Evolutionary conservation across 2,888 invertebrate genomes (phyloP).

Genomic region (Caenorhabditis afra): DNA sequence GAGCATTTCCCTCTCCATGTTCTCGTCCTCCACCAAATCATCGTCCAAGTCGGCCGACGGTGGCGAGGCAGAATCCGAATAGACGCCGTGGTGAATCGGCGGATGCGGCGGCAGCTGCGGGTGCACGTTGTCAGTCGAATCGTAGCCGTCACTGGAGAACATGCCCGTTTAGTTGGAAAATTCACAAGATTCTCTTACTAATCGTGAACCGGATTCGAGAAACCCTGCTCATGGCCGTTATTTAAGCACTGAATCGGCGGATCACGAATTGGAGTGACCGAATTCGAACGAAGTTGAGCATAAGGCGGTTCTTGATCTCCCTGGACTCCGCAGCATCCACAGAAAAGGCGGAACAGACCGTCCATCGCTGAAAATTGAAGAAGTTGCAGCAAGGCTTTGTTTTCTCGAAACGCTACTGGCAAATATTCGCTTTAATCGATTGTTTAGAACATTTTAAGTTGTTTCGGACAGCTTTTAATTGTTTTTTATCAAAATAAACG

Average conservation of each 20-base stretch:
- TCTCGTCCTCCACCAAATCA: conserved; percentile 18
- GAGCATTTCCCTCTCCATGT: conserved; percentile 38
- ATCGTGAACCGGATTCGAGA: conserved; percentile 40
- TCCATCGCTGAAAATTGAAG: conserved; percentile 24
- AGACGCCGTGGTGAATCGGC: not conserved
- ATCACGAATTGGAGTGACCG: conserved; percentile 44
- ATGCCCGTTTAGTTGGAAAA: no score
- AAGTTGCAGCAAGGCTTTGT: not conserved
- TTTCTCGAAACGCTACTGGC: no score
- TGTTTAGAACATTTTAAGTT: not conserved
- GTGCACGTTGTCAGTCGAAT: conserved; percentile 20
- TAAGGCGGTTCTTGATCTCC: conserved; percentile 40
- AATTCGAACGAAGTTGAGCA: conserved; percentile 31
- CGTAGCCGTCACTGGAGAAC: conserved; percentile 8
- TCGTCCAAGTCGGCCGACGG: conserved; percentile 6
- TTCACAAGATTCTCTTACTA: conserved; percentile 21
- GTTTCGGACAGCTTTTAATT: not conserved
- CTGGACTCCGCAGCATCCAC: conserved; percentile 50
- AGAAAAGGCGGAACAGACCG: conserved; percentile 45
- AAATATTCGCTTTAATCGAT: no score
- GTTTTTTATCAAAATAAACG: not conserved
- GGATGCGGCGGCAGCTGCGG: not conserved
- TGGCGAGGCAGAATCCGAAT: conserved; percentile 17
- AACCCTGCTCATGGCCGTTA: conserved; percentile 7
- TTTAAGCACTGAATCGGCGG: conserved; percentile 27